These are phyloP conservation scores for Molorchus minor DNA, from an alignment of 2,888 invertebrate genomes.

Conservation along the genomic window DNA sequence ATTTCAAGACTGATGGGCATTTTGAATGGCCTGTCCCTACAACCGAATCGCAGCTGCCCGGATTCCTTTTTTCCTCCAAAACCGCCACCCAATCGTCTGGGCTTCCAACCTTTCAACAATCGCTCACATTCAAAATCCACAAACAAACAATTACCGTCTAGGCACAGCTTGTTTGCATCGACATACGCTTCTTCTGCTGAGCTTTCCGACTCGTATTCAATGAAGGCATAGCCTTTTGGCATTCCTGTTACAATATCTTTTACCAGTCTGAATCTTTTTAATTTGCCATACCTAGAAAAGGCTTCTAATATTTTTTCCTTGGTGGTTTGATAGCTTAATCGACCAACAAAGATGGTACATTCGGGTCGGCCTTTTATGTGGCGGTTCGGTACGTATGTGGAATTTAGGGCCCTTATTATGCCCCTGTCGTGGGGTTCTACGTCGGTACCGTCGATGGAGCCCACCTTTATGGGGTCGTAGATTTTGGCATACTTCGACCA, in stretches of 20 bases:
- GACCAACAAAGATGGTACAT: constrained; percentile 78
- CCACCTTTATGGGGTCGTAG: constrained; percentile 84
- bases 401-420: constrained; percentile 74
- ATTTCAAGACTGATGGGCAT: constrained; percentile 67
- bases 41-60: constrained; percentile 88
- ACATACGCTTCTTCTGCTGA: constrained; percentile 71
- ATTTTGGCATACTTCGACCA: constrained; percentile 68
- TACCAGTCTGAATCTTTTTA: constrained; percentile 72
- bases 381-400: constrained; percentile 73
- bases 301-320: constrained; percentile 68
- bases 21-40: constrained; percentile 79
- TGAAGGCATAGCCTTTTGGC: constrained; percentile 85
- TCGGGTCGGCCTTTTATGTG: constrained; percentile 74
- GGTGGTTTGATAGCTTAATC: constrained; percentile 75
- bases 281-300: constrained; percentile 73
- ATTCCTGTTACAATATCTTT: constrained; percentile 82
- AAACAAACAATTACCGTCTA: constrained; percentile 77
- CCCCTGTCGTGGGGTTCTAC: constrained; percentile 82
- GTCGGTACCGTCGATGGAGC: constrained; percentile 90
- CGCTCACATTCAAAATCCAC: constrained; percentile 82
- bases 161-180: constrained; percentile 67
- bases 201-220: constrained; percentile 76
- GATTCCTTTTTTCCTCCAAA: constrained; percentile 87
- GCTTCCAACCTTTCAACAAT: constrained; percentile 80
- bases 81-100: constrained; percentile 86